Percentiles rank a stretch among this genome's conserved stretches.
These are phyloP conservation scores for Dryobotodes eremita DNA, from an alignment of 2,888 invertebrate genomes.

Conservation along the genomic window DNA sequence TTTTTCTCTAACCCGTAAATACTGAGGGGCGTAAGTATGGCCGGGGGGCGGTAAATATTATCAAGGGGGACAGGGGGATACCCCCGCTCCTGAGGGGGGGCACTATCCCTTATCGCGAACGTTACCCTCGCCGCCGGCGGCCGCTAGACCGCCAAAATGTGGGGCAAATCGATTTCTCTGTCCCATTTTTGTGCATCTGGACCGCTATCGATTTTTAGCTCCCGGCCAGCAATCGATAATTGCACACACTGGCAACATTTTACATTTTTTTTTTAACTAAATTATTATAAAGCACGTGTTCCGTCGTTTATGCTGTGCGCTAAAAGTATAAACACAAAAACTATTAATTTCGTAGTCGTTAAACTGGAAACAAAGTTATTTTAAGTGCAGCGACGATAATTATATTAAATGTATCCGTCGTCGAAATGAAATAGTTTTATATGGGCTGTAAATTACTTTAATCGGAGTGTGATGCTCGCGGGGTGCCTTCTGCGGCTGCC, in stretches of 20 bases:
- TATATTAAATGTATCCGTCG: constrained; percentile 82
- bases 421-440: constrained; percentile 85
- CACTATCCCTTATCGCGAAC: constrained; percentile 91
- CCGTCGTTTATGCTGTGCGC: constrained; percentile 28
- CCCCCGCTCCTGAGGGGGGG: constrained; percentile 83
- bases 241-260: constrained; percentile 34
- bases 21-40: constrained; percentile 91
- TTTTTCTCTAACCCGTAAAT: constrained; percentile 91
- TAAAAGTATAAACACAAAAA: constrained; percentile 53
- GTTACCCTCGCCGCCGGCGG: constrained; percentile 89
- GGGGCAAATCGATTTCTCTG: constrained; percentile 90
- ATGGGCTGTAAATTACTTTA: constrained; percentile 83
- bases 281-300: constrained; percentile 18
- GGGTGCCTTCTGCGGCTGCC: constrained; percentile 39
- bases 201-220: constrained; percentile 87
- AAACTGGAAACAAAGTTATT: constrained; percentile 82
- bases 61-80: constrained; percentile 84
- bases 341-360: constrained; percentile 71
- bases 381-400: constrained; percentile 82
- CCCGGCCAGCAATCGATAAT: constrained; percentile 73
- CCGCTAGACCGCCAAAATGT: constrained; percentile 89
- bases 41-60: constrained; percentile 91
- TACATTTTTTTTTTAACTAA: constrained; percentile 5
- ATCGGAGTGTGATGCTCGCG: constrained; percentile 71
- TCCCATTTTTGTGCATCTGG: constrained; percentile 91